These are phyloP conservation scores for Gallinago media DNA, from an alignment of 2,113 vertebrate genomes.

Conservation along the genomic window DNA sequence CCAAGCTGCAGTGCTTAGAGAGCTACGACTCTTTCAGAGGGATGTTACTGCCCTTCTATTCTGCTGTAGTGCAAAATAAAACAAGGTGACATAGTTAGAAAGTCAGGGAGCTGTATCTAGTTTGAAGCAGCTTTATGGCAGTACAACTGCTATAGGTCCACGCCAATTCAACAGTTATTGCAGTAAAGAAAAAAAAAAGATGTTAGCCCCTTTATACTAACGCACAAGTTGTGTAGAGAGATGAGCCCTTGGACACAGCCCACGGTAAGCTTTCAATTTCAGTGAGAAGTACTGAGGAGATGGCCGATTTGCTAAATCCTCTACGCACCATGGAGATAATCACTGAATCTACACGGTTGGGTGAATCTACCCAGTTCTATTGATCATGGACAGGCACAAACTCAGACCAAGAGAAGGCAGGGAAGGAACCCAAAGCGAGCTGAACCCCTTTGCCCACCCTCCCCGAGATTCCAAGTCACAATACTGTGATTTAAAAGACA, in stretches of 20 bases:
- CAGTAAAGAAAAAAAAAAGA: not conserved
- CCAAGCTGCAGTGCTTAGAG: not conserved
- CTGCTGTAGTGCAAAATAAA: not conserved
- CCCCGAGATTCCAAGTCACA: not conserved
- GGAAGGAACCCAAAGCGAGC: not conserved
- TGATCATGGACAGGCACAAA: not conserved
- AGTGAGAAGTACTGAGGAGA: not conserved
- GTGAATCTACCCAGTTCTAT: not conserved
- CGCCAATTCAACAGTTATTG: not conserved
- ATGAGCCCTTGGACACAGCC: not conserved
- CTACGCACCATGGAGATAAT: not conserved
- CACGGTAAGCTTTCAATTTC: not conserved
- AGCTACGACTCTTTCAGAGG: rapidly evolving
- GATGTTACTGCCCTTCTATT: not conserved
- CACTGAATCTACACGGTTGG: rapidly evolving
- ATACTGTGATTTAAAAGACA: not conserved
- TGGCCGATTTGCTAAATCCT: not conserved
- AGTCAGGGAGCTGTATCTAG: not conserved
- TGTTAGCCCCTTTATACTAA: not conserved
- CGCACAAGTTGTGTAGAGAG: not conserved
- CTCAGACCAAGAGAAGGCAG: not conserved
- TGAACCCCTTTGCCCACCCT: not conserved
- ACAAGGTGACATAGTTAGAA: not conserved
- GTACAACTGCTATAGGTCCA: not conserved
- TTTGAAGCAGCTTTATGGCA: not conserved